These are phyloP conservation scores for Forbesichthys papilliferus DNA, from an alignment of 2,113 vertebrate genomes.

Conservation along the genomic window DNA sequence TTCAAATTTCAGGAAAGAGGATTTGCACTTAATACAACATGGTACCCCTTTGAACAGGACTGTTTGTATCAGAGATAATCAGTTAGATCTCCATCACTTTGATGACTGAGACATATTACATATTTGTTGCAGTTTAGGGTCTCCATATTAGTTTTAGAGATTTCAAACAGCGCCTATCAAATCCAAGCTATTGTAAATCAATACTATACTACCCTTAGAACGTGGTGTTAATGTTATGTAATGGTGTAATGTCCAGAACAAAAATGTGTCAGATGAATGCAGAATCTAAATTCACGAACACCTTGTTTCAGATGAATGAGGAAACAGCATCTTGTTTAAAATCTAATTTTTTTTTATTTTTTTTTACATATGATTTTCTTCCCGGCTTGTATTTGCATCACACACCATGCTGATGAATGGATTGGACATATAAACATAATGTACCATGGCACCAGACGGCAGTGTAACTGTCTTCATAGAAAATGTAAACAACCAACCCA, in stretches of 20 bases:
- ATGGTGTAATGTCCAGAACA: too few relatives aligned
- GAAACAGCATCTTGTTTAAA: too few relatives aligned
- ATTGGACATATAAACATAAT: too few relatives aligned
- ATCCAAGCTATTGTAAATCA: slow-evolving; percentile 17
- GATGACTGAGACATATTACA: slow-evolving; percentile 33
- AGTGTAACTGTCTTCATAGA: slow-evolving; percentile 23
- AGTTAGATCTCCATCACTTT: slow-evolving; percentile 52
- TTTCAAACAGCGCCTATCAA: slow-evolving; percentile 25
- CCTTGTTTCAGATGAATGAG: too few relatives aligned
- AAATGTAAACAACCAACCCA: slow-evolving; percentile 54
- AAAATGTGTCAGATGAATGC: too few relatives aligned
- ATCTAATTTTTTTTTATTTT: too few relatives aligned
- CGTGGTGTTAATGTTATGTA: slow-evolving; percentile 11
- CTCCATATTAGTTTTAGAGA: slow-evolving; percentile 41
- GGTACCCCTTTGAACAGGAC: slow-evolving; percentile 63
- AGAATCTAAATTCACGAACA: too few relatives aligned
- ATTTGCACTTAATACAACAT: slow-evolving; percentile 71
- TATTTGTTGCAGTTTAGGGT: slow-evolving; percentile 59
- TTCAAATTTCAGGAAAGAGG: slow-evolving; percentile 72
- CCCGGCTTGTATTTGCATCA: too few relatives aligned
- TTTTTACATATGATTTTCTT: too few relatives aligned
- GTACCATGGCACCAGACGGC: slow-evolving; percentile 31
- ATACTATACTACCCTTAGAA: slow-evolving; percentile 31
- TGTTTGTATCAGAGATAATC: slow-evolving; percentile 67
- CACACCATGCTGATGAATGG: too few relatives aligned